Evolutionary conservation across 1,140 invertebrate genomes (phyloP).

Genomic region (Drosophila kurseongensis): DNA sequence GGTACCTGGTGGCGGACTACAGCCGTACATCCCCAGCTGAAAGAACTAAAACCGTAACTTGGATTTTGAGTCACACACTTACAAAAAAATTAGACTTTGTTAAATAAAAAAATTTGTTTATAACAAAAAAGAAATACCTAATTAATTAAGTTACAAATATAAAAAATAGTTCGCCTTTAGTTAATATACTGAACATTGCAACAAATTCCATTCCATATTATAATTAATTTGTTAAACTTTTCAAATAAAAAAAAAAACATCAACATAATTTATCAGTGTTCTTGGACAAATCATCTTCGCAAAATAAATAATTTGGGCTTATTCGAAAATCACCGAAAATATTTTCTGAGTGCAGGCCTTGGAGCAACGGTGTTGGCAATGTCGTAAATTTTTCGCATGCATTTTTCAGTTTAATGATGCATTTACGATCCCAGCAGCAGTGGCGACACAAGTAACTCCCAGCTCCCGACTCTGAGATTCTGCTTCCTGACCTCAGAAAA

Average conservation of each 20-base stretch:
- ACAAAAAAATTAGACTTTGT: background rate
- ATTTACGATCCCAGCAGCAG: constrained; percentile 81
- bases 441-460: constrained; percentile 52
- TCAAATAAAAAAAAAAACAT: background rate
- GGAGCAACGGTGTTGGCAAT: constrained; percentile 68
- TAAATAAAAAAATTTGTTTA: too few relatives aligned
- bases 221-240: too few relatives aligned
- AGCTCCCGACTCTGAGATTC: background rate
- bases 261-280: too few relatives aligned
- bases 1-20: constrained; percentile 27
- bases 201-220: too few relatives aligned
- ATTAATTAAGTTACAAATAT: too few relatives aligned
- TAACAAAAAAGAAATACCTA: too few relatives aligned
- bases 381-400: constrained; percentile 84
- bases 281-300: too few relatives aligned
- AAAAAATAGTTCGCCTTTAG: too few relatives aligned
- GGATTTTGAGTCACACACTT: constrained; percentile 1
- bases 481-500: constrained; percentile 2
- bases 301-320: too few relatives aligned
- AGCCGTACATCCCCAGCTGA: constrained; percentile 16
- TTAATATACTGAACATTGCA: too few relatives aligned
- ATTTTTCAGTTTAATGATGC: constrained; percentile 84
- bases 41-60: constrained; percentile 9
- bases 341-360: constrained; percentile 44
- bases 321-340: too few relatives aligned